phyloP scores from a whole-genome alignment of 2,888 invertebrate species.

The Drosophila bunnanda region DNA sequence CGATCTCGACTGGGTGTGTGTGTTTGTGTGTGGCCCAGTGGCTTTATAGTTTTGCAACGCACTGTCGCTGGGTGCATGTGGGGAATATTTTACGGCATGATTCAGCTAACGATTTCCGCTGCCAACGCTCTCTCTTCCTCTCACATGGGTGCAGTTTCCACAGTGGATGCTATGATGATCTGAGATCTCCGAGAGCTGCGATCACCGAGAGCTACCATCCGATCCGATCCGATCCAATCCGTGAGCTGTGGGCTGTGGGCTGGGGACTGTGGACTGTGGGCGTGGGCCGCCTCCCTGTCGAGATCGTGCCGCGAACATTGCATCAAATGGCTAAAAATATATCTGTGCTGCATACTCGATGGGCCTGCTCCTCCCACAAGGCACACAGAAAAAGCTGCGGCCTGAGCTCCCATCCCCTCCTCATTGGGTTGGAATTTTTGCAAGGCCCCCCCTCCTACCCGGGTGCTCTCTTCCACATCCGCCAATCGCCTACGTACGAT shows the following conservation, averaged over 20 bases:
- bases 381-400: slow-evolving; percentile 13
- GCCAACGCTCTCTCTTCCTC: slow-evolving; percentile 60
- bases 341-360: slow-evolving; percentile 38
- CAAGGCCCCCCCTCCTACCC: neutral
- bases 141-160: slow-evolving; percentile 28
- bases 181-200: slow-evolving; percentile 23
- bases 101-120: slow-evolving; percentile 73
- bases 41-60: slow-evolving; percentile 39
- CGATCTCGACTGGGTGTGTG: neutral
- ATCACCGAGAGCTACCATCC: slow-evolving; percentile 21
- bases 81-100: slow-evolving; percentile 50
- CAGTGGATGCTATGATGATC: slow-evolving; percentile 21
- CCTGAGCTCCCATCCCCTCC: slow-evolving; percentile 25
- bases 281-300: slow-evolving; percentile 52
- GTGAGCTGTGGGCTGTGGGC: slow-evolving; percentile 25
- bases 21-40: slow-evolving; percentile 6
- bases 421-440: slow-evolving; percentile 8
- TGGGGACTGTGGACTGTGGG: slow-evolving; percentile 32
- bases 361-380: slow-evolving; percentile 43
- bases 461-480: slow-evolving; percentile 1
- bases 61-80: slow-evolving; percentile 27
- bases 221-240: neutral
- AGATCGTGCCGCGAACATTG: slow-evolving; percentile 58
- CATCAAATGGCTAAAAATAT: slow-evolving; percentile 63
- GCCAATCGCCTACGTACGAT: neutral